phyloP scores from a whole-genome alignment of 2,797 vertebrate genomes.

The Microctenopoma stevenorrisi region DNA sequence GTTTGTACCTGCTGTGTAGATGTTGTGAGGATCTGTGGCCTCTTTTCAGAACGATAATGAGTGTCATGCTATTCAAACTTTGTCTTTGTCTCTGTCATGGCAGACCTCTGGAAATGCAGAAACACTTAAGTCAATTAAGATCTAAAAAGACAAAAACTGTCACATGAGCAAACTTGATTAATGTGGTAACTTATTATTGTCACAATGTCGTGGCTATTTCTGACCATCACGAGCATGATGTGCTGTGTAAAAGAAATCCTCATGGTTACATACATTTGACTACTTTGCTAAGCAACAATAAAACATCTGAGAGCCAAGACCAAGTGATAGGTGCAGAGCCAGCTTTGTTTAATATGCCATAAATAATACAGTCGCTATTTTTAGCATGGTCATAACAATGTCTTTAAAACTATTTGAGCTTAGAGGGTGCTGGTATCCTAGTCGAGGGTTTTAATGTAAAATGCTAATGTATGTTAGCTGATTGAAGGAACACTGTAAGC shows the following conservation, averaged over 20 bases:
- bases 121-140: too few relatives aligned
- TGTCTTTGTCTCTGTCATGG: too few relatives aligned
- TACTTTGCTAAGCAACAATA: conserved; percentile 41
- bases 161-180: conserved; percentile 38
- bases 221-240: conserved; percentile 12
- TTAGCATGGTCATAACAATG: neutral
- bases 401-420: neutral
- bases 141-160: neutral
- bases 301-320: conserved; percentile 39
- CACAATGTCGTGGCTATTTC: conserved; percentile 42
- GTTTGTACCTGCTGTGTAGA: neutral
- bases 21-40: conserved; percentile 11
- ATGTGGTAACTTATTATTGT: conserved; percentile 23
- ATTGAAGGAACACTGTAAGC: conserved; percentile 25
- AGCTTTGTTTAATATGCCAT: conserved; percentile 53
- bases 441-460: neutral
- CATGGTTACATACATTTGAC: conserved; percentile 57
- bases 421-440: neutral
- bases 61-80: conserved; percentile 13
- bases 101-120: too few relatives aligned
- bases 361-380: conserved; percentile 30
- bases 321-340: conserved; percentile 16
- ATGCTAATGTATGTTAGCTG: conserved; percentile 6
- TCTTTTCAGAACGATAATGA: neutral
- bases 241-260: conserved; percentile 38